These are phyloP conservation scores for Leptonema lineaticorne DNA, from an alignment of 1,140 invertebrate genomes.

Conservation along the genomic window DNA sequence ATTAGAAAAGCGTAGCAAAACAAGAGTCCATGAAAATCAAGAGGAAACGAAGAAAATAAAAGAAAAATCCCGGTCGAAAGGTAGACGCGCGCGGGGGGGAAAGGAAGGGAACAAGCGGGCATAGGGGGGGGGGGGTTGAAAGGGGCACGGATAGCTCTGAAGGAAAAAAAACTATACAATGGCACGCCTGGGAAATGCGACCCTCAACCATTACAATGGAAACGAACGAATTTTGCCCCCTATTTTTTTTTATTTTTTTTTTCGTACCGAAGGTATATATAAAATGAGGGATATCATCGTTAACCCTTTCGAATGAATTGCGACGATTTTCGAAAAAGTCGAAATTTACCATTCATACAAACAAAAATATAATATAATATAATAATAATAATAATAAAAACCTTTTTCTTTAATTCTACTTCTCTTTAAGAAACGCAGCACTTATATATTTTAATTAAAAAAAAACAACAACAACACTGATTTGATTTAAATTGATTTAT, in stretches of 20 bases:
- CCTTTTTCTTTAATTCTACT: background rate
- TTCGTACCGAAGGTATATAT: background rate
- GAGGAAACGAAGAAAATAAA: background rate
- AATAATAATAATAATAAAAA: too few species aligned
- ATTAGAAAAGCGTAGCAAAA: constrained; percentile 2
- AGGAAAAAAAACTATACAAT: constrained; percentile 13
- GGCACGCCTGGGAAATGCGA: constrained; percentile 16
- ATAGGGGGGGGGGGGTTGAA: too few species aligned
- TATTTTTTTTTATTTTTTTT: constrained; percentile 1
- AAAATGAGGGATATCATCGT: background rate
- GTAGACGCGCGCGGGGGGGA: too few species aligned
- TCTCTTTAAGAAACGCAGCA: too few species aligned
- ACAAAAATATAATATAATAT: background rate
- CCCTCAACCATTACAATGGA: background rate
- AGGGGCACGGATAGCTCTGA: too few species aligned
- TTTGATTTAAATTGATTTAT: background rate
- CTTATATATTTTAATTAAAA: too few species aligned
- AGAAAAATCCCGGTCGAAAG: background rate
- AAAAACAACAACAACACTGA: too few species aligned
- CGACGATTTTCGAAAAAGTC: background rate
- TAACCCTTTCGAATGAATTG: constrained; percentile 8
- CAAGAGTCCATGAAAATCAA: background rate
- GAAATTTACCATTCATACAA: background rate
- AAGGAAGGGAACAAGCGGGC: too few species aligned
- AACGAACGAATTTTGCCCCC: constrained; percentile 7